Base-by-base conservation (phyloP, 2,113 vertebrate species). In the Dasyornis broadbenti region DNA sequence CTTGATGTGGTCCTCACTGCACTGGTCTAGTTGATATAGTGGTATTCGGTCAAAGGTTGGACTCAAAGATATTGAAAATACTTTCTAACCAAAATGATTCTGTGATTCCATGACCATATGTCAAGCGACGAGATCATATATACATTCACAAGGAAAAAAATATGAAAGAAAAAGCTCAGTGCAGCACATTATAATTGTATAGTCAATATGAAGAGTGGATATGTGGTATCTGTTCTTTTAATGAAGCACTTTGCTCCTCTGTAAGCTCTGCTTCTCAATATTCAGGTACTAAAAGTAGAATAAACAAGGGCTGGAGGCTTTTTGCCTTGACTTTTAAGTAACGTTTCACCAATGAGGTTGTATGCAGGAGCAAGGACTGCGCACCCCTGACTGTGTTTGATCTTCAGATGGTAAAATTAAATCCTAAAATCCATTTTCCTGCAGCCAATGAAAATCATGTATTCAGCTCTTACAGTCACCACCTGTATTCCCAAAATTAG, bases 401-500 rank as follows among this genome's bases (percentile, higher is more conserved):
- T 80, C 59, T 82, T 82, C 45, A 61, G 28, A 54, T 53, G 49
- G 13, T 22, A 39, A n/a, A 91, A 47, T 88, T 73, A 82, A 93
- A 88, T 50, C 33, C n/a, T 63, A 59, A 78, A 76, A 61, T 45
- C 24, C 14, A 18, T 79, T 89, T 94, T 72, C 50, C 45, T 82
- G 23, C 10, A 68, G 65, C 6, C 57, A 39, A 17, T 50, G 13
- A 54, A 75, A 94, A 76, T 82, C 35, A 40, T 37, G 15, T 24
- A 23, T 69, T 94, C 80, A 76, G 24, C 16, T 54, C 21, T 77
- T 76, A 45, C 31, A 87, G 11, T 72, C 91, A 72, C 40, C 47
- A 49, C 40, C n/a, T 72, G 81, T 73, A 21, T 85, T 61, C 91
- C 80, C 52, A 65, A 90, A 94, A 92, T 79, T 47, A 91, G 49